Evolutionary conservation across 2,113 vertebrate genomes (phyloP), one percentile per base, ranked within the genome.

Genomic region (Lethenteron reissneri): DNA sequence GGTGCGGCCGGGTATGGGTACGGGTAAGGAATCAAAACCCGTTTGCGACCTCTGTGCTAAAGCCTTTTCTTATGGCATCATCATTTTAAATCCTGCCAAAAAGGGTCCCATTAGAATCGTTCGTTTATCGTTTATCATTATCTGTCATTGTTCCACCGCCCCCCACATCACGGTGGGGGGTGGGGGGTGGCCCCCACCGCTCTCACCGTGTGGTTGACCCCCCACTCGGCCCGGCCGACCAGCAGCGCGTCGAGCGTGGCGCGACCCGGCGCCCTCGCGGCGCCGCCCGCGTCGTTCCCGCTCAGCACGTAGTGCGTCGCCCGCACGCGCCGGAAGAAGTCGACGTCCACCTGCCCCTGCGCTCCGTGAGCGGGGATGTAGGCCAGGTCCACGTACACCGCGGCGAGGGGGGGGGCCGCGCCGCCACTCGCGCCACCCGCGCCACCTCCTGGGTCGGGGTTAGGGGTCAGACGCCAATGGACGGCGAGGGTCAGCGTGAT

Each of bases 231-330:
- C 76, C 95, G 95, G 60, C 80, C 87, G 0, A 84, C 75, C 69
- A 96, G 80, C 41, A 97, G 83, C 0, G 90, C 83, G 0, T 94
- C 87, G 69, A 97, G 80, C 58, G 88, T 81, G 1, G 79, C 72
- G 6, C 88, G n/a, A 80, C 81, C n/a, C 84, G 2, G 81, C 77
- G 0, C 73, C 80, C 58, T 87, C 86, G 41, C 41, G 41, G 1
- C 41, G 5, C 4, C 41, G 41, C 78, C 76, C 1, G 84, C 84
- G 15, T 88, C 86, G 2, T 92, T 85, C 0, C 89, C 92, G 1
- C 92, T 95, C 75, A 96, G 77, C 72, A 95, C 83, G 14, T 95
- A 97, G 76, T 87, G 88, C 1, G 87, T 85, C 0, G 92, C 82
- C 0, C 90, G 87, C 2, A 95, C 56, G 0, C 80, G 78, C 1